Evolutionary conservation across 2,113 vertebrate genomes (phyloP), one percentile per base, ranked within the genome.

Genomic region (Nettapus auritus): DNA sequence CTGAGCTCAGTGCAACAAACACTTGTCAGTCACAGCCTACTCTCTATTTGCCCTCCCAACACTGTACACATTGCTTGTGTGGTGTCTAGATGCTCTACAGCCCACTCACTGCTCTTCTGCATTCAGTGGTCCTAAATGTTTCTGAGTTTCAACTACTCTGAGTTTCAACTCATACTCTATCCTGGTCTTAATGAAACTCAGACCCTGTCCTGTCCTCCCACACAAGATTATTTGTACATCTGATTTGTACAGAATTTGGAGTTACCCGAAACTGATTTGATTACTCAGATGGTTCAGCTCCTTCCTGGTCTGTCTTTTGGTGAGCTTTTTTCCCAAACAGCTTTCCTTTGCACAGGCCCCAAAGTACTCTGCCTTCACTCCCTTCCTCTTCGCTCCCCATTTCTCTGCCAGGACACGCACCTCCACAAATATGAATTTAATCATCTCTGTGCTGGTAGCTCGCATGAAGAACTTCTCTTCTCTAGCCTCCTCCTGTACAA

Each of bases 41-140:
- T 23, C 77, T 78, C 71, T 11, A 73, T 36, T 83, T 83, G n/a
- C 16, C 21, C 40, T 81, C 46, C 20, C 36, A 86, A 1, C 8
- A 28, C 4, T 2, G 34, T 77, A 9, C 0, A 71, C 28, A 29
- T 53, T 16, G 34, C 50, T 38, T 38, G 7, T 36, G 29, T 21
- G 26, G 36, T 31, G 28, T 53, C 13, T 36, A 53, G 48, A 71
- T 28, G 48, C 12, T 28, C 68, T 36, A 21, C 50, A 71, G 25
- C 68, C 20, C 36, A 28, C 38, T 25, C n/a, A 29, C 13, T 29
- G 26, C 48, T 29, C 63, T 44, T 31, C 69, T 71, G 50, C 19
- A 53, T 38, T 53, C 69, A 53, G 48, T 53, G 28, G 19, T 38
- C 34, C 34, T 71, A 48, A 22, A 48, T 48, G 20, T 48, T 48